phyloP scores from a whole-genome alignment of 2,888 invertebrate genomes.

The Petrophora chlorosata region DNA sequence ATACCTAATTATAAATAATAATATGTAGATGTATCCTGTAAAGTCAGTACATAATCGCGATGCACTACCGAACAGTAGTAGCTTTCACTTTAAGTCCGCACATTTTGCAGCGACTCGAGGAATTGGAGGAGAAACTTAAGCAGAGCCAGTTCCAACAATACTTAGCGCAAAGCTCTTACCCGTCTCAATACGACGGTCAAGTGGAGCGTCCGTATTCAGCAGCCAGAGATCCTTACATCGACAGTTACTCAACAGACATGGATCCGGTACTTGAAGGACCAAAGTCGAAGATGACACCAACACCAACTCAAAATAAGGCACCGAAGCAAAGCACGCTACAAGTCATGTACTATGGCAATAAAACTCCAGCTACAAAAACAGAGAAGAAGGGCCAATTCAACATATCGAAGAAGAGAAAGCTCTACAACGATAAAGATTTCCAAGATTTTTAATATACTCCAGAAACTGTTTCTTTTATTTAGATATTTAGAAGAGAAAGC shows the following conservation, averaged over 20 bases:
- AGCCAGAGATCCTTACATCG: slow-evolving; percentile 48
- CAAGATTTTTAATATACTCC: slow-evolving; percentile 56
- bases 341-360: slow-evolving; percentile 65
- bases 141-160: slow-evolving; percentile 75
- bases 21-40: slow-evolving; percentile 1
- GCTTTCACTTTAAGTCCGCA: slow-evolving; percentile 19
- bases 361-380: slow-evolving; percentile 42
- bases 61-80: slow-evolving; percentile 7
- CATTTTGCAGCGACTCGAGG: slow-evolving; percentile 63
- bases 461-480: no score
- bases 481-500: slow-evolving; percentile 76
- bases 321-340: slow-evolving; percentile 57
- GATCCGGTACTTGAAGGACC: slow-evolving; percentile 45
- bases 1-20: no score
- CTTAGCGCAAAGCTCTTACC: slow-evolving; percentile 60
- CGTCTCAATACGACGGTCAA: slow-evolving; percentile 61
- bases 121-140: slow-evolving; percentile 75
- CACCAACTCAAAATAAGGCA: slow-evolving; percentile 45
- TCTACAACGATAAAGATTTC: slow-evolving; percentile 72
- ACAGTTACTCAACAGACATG: slow-evolving; percentile 42
- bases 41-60: slow-evolving; percentile 14
- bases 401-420: slow-evolving; percentile 73
- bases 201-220: slow-evolving; percentile 72
- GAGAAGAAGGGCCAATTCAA: slow-evolving; percentile 72
- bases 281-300: slow-evolving; percentile 37